Conservation (phyloP, 37 sponge, comb jelly and placozoan species). For the Halichondria panicea region DNA sequence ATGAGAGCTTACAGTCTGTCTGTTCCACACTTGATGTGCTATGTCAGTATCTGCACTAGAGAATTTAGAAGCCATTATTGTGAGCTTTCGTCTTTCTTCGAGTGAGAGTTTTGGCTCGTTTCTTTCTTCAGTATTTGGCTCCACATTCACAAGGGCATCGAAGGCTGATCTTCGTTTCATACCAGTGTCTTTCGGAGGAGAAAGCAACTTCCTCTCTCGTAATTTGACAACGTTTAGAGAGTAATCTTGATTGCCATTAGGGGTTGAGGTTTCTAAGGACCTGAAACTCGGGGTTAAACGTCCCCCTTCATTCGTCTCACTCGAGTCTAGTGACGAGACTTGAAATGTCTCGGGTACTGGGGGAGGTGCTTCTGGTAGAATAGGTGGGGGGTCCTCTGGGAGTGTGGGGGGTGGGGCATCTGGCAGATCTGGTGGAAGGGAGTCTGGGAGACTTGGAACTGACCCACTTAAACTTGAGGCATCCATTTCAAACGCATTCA, state of each 20-base stretch:
- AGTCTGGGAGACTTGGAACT: constrained; percentile 15
- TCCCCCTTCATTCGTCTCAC: not conserved
- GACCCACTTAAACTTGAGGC: constrained; percentile 1
- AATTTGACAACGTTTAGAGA: not conserved
- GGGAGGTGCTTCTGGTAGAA: constrained; percentile 4
- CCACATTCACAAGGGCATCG: constrained; percentile 10
- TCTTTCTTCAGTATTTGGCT: constrained; percentile 1
- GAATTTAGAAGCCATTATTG: constrained; percentile 10
- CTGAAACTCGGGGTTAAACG: not conserved
- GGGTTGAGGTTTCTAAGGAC: not conserved
- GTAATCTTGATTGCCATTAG: not conserved
- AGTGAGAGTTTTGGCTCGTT: constrained; percentile 20
- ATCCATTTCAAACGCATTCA: not conserved
- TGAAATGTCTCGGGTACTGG: not conserved
- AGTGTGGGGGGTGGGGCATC: constrained; percentile 2
- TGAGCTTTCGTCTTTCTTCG: not conserved
- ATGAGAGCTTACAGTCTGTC: too few species aligned
- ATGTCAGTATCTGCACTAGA: constrained; percentile 14
- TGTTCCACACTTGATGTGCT: not conserved
- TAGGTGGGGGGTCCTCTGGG: not conserved
- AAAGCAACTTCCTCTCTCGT: not conserved
- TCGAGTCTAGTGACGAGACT: not conserved
- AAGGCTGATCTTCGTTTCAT: not conserved
- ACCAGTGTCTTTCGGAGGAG: not conserved
- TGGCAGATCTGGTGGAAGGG: not conserved